Conservation (phyloP, 2,797 vertebrate species). For the Glyptemys insculpta region DNA sequence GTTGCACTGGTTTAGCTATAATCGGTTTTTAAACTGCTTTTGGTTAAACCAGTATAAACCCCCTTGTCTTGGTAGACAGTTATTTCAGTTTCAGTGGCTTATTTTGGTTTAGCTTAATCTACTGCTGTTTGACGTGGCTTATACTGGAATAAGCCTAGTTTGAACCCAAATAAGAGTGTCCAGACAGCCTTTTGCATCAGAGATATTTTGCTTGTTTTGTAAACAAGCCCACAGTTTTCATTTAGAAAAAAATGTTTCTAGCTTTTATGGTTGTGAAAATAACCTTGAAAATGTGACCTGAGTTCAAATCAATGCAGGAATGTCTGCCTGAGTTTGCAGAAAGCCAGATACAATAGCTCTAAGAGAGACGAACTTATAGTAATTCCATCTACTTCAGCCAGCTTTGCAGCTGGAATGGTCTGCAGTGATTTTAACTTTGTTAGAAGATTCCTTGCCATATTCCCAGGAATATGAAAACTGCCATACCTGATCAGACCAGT, state of each 20-base stretch:
- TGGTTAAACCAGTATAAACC: background rate
- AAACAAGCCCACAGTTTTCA: background rate
- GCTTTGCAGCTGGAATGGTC: constrained; percentile 30
- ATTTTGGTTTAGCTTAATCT: constrained; percentile 1
- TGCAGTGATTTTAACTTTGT: constrained; percentile 26
- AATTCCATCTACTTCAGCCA: constrained; percentile 26
- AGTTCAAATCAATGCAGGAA: constrained; percentile 6
- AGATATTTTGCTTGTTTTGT: background rate
- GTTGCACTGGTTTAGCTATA: background rate
- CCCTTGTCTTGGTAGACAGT: background rate
- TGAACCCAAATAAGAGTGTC: background rate
- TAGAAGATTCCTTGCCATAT: constrained; percentile 30
- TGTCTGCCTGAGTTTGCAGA: background rate
- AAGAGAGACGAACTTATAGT: background rate
- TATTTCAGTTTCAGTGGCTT: background rate
- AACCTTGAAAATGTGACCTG: constrained; percentile 37
- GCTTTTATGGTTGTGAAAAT: background rate
- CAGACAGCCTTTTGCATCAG: background rate
- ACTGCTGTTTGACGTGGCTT: background rate
- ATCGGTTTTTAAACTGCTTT: background rate
- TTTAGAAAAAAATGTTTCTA: background rate
- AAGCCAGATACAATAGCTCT: background rate
- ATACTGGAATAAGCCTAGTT: background rate
- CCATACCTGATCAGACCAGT: constrained; percentile 41
- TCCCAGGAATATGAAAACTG: constrained; percentile 44